Evolutionary conservation across 64 coral and sea anemone genomes (phyloP).

Genomic region (Montipora efflorescens): DNA sequence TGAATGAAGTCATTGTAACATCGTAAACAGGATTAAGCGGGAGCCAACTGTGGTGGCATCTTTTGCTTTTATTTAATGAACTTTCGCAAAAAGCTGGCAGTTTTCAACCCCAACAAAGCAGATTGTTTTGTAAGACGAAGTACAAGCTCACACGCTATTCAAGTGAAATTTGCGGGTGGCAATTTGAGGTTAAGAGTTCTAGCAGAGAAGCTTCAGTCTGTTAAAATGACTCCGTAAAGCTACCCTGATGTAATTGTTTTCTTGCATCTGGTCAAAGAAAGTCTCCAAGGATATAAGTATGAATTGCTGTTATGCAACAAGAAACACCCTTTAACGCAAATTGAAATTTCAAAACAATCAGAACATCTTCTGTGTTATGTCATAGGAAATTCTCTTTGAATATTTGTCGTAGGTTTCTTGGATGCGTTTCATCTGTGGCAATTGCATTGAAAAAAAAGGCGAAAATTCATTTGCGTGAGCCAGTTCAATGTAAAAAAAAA

Average conservation of each 20-base stretch:
- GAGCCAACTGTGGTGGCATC: neutral
- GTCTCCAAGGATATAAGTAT: neutral
- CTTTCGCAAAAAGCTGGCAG: neutral
- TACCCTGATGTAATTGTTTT: neutral
- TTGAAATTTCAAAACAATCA: neutral
- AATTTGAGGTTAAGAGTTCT: neutral
- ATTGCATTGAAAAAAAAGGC: neutral
- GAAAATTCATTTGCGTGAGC: slow-evolving; percentile 18
- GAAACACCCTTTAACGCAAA: neutral
- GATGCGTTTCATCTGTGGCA: neutral
- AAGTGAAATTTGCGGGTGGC: slow-evolving; percentile 25
- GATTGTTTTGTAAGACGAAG: slow-evolving; percentile 45
- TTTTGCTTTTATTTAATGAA: neutral
- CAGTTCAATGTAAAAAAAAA: neutral
- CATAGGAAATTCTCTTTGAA: neutral
- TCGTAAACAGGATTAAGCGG: slow-evolving; percentile 36
- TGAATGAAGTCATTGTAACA: slow-evolving; percentile 11
- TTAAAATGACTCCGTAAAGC: neutral
- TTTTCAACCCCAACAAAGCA: slow-evolving; percentile 8
- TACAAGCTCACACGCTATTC: slow-evolving; percentile 16
- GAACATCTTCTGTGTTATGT: neutral
- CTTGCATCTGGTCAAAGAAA: neutral
- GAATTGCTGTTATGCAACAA: neutral
- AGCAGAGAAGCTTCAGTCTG: neutral
- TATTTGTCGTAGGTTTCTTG: neutral